A percentile compares a stretch with the other conserved stretches of the same genome.
These are phyloP conservation scores for Saguinus midas DNA, from an alignment of 2,113 vertebrate species.

Conservation along the genomic window DNA sequence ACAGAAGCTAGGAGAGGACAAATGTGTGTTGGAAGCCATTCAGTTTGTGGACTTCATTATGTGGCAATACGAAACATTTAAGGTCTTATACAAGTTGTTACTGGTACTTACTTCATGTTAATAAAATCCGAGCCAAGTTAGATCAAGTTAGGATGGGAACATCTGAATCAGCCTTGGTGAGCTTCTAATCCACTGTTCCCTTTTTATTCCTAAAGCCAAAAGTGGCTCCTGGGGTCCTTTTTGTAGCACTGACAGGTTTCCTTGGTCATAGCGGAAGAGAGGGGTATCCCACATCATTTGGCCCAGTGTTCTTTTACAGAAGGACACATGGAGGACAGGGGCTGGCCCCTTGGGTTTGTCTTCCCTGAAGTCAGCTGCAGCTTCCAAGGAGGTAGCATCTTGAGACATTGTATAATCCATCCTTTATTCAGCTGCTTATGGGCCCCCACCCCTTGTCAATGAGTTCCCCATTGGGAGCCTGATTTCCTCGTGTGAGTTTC, in stretches of 20 bases:
- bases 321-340: accelerated
- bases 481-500: not conserved
- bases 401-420: not conserved
- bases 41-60: not conserved
- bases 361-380: not conserved
- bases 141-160: not conserved
- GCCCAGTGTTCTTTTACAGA: not conserved
- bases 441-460: accelerated
- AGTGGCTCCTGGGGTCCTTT: not conserved
- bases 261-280: not conserved
- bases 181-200: not conserved
- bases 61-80: too few relatives aligned
- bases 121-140: not conserved
- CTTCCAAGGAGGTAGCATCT: not conserved
- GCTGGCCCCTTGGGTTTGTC: not conserved
- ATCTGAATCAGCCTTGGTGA: not conserved
- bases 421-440: not conserved
- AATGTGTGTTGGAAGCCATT: not conserved
- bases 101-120: not conserved
- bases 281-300: too few relatives aligned
- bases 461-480: not conserved
- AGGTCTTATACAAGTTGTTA: not conserved
- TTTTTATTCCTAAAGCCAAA: not conserved
- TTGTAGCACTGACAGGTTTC: not conserved
- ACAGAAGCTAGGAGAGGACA: accelerated